A percentile compares a stretch with the other conserved stretches of the same genome.
Conservation (phyloP, 2,888 invertebrate species). For the Eremobia ochroleuca region DNA sequence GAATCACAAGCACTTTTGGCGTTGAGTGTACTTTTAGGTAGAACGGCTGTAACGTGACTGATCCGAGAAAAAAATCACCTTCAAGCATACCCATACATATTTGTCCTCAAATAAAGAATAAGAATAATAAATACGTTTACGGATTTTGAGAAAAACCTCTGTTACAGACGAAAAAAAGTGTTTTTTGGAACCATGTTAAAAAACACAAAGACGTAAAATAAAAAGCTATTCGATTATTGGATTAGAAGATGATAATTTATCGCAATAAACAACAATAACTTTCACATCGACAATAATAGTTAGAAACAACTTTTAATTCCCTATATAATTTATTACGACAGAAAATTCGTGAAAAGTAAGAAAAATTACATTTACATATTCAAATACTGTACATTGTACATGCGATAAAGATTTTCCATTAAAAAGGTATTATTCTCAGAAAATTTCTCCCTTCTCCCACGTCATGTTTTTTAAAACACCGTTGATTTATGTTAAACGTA, state of each 20-base stretch:
- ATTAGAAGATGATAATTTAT: neutral
- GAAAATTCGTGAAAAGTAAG: slow-evolving; percentile 40
- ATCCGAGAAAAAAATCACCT: too few species aligned
- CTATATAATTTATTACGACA: slow-evolving; percentile 42
- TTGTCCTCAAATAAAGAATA: too few species aligned
- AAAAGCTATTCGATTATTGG: neutral
- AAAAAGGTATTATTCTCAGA: slow-evolving; percentile 64
- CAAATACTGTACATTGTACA: slow-evolving; percentile 56
- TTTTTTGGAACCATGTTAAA: too few species aligned
- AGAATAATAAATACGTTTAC: too few species aligned
- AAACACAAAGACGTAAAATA: neutral
- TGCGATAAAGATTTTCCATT: slow-evolving; percentile 66
- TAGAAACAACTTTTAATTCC: slow-evolving; percentile 39
- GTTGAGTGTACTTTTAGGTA: too few species aligned
- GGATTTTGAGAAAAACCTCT: neutral
- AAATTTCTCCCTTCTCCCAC: slow-evolving; percentile 65
- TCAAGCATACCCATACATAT: too few species aligned
- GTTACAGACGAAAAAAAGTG: neutral
- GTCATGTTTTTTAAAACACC: slow-evolving; percentile 80
- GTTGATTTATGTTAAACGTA: slow-evolving; percentile 81
- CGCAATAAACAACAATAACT: neutral
- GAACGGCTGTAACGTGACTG: too few species aligned
- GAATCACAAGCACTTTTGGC: too few species aligned
- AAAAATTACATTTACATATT: slow-evolving; percentile 62
- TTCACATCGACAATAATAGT: slow-evolving; percentile 30